Evolutionary conservation across 2,113 vertebrate species (phyloP).

Genomic region (Otis tarda): DNA sequence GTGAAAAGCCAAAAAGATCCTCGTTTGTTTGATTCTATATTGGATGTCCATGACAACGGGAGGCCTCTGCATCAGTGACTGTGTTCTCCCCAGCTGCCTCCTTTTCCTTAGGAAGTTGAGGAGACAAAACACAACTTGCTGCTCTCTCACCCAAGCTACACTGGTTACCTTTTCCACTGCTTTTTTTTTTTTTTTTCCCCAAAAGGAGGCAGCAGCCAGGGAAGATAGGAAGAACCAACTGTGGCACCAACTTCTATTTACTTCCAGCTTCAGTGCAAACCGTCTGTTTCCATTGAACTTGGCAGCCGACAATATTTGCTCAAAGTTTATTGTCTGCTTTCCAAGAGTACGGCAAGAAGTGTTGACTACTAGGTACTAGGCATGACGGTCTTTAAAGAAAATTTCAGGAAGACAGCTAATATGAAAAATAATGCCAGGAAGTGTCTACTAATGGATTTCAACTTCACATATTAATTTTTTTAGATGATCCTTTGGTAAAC

Average conservation of each 20-base stretch:
- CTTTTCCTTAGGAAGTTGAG: background rate
- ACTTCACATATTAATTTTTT: background rate
- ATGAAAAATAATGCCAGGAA: slow-evolving; percentile 15
- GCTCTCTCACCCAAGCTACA: background rate
- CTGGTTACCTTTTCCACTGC: background rate
- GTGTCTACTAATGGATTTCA: background rate
- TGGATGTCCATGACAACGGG: background rate
- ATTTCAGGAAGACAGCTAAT: slow-evolving; percentile 31
- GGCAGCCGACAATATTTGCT: slow-evolving; percentile 54
- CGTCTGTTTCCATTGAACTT: slow-evolving; percentile 55
- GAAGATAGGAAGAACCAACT: slow-evolving; percentile 8
- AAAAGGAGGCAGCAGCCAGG: background rate
- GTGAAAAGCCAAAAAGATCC: background rate
- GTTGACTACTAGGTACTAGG: slow-evolving; percentile 30
- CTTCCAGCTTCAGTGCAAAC: slow-evolving; percentile 40
- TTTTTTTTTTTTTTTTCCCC: background rate
- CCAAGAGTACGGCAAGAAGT: slow-evolving; percentile 50
- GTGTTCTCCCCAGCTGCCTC: background rate
- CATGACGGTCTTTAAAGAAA: slow-evolving; percentile 11
- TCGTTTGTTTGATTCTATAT: background rate
- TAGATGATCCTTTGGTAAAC: background rate
- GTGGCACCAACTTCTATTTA: slow-evolving; percentile 52
- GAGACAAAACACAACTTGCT: background rate
- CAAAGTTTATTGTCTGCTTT: slow-evolving; percentile 63
- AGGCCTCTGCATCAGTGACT: background rate